Conservation (phyloP, 2,113 vertebrate species). For the Cheilinus undulatus region DNA sequence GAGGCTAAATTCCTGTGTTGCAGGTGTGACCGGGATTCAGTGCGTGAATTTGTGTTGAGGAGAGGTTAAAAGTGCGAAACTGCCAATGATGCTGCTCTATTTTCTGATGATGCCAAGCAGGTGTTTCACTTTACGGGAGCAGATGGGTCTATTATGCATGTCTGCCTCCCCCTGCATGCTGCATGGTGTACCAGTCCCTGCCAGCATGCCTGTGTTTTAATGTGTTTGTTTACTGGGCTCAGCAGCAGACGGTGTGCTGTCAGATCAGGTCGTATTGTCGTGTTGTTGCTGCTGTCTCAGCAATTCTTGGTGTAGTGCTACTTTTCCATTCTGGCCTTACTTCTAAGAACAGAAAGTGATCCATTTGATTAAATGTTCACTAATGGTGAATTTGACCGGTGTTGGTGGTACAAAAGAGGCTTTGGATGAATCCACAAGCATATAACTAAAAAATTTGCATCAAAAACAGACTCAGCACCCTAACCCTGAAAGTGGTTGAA, state of each 20-base stretch:
- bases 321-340: slow-evolving; percentile 26
- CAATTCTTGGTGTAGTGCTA: slow-evolving; percentile 38
- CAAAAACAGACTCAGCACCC: too few species aligned
- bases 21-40: not conserved
- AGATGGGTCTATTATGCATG: slow-evolving; percentile 74
- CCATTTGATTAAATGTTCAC: slow-evolving; percentile 11
- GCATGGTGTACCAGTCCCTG: slow-evolving; percentile 47
- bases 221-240: slow-evolving; percentile 68
- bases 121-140: slow-evolving; percentile 70
- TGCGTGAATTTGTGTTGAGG: slow-evolving; percentile 19
- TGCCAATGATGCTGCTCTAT: slow-evolving; percentile 53
- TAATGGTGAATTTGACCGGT: slow-evolving; percentile 7
- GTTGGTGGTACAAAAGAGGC: not conserved
- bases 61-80: slow-evolving; percentile 41
- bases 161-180: slow-evolving; percentile 58
- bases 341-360: slow-evolving; percentile 7
- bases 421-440: not conserved
- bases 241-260: slow-evolving; percentile 57
- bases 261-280: slow-evolving; percentile 50
- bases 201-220: slow-evolving; percentile 63
- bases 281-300: slow-evolving; percentile 62
- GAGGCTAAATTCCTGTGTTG: not conserved
- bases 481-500: too few species aligned
- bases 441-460: not conserved
- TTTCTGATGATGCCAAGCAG: slow-evolving; percentile 68